Evolutionary conservation across 1,140 invertebrate genomes (phyloP).

Genomic region (Theocolax elegans): DNA sequence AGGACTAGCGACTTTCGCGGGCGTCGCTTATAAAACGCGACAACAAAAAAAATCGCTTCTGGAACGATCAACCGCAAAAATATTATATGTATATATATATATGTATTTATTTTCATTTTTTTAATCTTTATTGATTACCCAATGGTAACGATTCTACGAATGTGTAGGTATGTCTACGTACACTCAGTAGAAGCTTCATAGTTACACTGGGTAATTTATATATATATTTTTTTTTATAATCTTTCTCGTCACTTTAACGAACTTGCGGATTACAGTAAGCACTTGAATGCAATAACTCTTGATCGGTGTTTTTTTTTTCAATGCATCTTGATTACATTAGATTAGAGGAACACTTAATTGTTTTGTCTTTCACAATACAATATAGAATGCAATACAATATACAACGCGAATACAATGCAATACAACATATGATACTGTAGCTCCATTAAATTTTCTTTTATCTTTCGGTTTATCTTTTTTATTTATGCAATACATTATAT

Average conservation of each 20-base stretch:
- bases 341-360: constrained; percentile 20
- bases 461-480: not conserved
- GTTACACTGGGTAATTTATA: no score
- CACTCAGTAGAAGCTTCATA: not conserved
- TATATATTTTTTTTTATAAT: no score
- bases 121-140: not conserved
- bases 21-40: not conserved
- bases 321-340: constrained; percentile 1
- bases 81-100: not conserved
- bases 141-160: not conserved
- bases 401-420: constrained; percentile 23
- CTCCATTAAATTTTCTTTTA: not conserved
- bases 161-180: no score
- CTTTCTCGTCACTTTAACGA: constrained; percentile 9
- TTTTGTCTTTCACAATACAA: constrained; percentile 5
- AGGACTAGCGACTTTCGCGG: not conserved
- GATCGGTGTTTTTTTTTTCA: not conserved
- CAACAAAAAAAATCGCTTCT: not conserved
- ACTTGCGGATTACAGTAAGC: constrained; percentile 25
- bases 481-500: no score
- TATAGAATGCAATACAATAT: constrained; percentile 28
- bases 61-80: constrained; percentile 33
- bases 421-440: constrained; percentile 19
- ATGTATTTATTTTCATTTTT: not conserved
- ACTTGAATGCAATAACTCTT: not conserved